Evolutionary conservation across 2,113 vertebrate species (phyloP), one percentile per base, ranked within the genome.

Genomic region (Panthera leo): DNA sequence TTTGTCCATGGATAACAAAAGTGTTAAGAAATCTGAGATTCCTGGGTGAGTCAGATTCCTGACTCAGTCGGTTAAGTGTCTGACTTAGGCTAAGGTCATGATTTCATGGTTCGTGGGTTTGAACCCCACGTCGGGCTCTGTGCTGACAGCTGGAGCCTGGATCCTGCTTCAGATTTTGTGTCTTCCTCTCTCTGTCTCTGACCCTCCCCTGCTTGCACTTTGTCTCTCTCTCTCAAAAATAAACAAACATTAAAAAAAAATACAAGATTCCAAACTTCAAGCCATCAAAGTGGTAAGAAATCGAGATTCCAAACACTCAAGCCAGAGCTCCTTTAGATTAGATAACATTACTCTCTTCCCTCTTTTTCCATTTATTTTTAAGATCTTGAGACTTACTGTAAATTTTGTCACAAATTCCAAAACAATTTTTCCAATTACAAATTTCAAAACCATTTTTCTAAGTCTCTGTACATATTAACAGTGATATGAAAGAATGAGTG

Each of bases 301-400:
- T 80, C 12, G 88, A 97, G 48, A 94, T 90, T 84, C 39, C 34
- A 92, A 82, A 90, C 45, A 73, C 29, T 78, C 36, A 79, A 93
- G 55, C 12, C n/a, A 95, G 39, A 61, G 53, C 3, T 94, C 51
- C 36, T 79, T 73, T 80, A 93, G 3, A 75, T 85, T 94, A 85
- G 65, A 79, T 23, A 90, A 90, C 7, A 71, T 12, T 92, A 19
- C 58, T 70, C 16, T 36, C 16, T 36, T 25, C 25, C 10, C 61
- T 85, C 31, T 9, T 93, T 78, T 96, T 83, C 25, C 29, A 73
- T 91, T 78, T 78, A 87, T 78, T 39, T 90, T 96, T 42, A 96
- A 90, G 85, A 42, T 25, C 48, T 58, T 95, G 23, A 92, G 90
- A 82, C 65, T 75, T 85, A 73, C 3, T 73, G 27, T 89, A 95